phyloP scores from a whole-genome alignment of 2,888 invertebrate genomes.

The Torymus tubicola region DNA sequence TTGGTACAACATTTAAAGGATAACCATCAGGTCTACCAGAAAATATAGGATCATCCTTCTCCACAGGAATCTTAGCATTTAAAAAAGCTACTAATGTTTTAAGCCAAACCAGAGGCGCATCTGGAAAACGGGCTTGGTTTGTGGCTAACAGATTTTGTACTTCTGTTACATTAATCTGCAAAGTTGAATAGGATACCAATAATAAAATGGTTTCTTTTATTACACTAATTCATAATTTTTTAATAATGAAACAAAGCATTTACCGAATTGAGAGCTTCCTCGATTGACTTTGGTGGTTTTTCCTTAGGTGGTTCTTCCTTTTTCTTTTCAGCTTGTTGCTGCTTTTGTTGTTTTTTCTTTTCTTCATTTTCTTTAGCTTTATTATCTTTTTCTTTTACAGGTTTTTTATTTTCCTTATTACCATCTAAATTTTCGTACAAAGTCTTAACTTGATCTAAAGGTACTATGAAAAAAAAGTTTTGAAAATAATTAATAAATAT shows the following conservation, averaged over 20 bases:
- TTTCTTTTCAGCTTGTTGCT: constrained; percentile 76
- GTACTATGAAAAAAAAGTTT: constrained; percentile 77
- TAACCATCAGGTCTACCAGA: constrained; percentile 79
- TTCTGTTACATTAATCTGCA: constrained; percentile 82
- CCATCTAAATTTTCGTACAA: constrained; percentile 82
- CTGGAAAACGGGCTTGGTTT: constrained; percentile 82
- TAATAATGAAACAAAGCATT: constrained; percentile 59
- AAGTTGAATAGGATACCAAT: constrained; percentile 13
- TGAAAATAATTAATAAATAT: too few species aligned
- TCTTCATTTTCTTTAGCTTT: constrained; percentile 77
- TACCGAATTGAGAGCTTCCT: constrained; percentile 81
- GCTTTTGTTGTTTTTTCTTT: constrained; percentile 76
- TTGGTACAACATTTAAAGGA: constrained; percentile 79
- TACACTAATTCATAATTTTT: too few species aligned
- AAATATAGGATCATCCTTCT: constrained; percentile 82
- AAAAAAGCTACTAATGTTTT: constrained; percentile 83
- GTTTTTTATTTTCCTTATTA: constrained; percentile 80
- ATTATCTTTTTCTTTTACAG: constrained; percentile 71
- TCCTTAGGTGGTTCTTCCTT: constrained; percentile 79
- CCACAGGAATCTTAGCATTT: constrained; percentile 81
- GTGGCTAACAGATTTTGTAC: constrained; percentile 78
- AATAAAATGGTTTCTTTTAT: constrained; percentile 3
- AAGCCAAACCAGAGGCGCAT: constrained; percentile 84
- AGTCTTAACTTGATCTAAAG: constrained; percentile 83
- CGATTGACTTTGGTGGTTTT: constrained; percentile 82